Evolutionary conservation across 1,140 invertebrate genomes (phyloP), one percentile per base, ranked within the genome.

Genomic region (Gryon sp.): DNA sequence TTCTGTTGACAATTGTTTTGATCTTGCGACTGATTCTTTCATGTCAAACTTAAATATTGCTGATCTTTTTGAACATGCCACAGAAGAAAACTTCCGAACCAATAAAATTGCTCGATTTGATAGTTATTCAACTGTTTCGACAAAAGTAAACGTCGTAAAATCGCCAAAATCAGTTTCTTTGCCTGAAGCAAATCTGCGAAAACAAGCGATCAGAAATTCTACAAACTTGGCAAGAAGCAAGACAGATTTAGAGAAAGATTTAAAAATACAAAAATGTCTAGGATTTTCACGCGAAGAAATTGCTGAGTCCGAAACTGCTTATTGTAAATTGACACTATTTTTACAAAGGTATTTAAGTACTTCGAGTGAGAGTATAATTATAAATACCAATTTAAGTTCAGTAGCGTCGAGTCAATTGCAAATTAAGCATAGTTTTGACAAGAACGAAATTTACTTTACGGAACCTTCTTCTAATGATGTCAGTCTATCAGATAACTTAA

Each of bases 1-100:
- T 1, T 75, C 72, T n/a, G 0, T 74, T 7, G 24, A 60, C 2
- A 62, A 75, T 14, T 75, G 36, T 15, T 75, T 75, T 7, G 72
- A 75, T 30, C 30, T 24, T 2, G 72, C 24, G 0, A 75, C 72
- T 8, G 72, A 75, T 46, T 20, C n/a, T 15, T 4, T 75, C 0
- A 75, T 75, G 72, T 62, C 55, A 1, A 66, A 32, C 14, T 28
- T 75, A 5, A 11, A 66, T 2, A 22, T 75, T 0, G n/a, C 19
- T 4, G 53, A 65, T 8, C 7, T 59, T 1, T 45, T 57, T 4
- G 57, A 59, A 32, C 40, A 1, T 7, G 18, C 50, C 7, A 14
- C 9, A 3, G 32, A 41, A 20, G 12, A 43, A 28, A 3, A 32
- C 3, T 32, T n/a, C n/a, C n/a, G 4, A 14, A 28, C 22, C 2